Conservation (phyloP, 2,888 invertebrate genomes). For the Callyntrura guangdongensis region DNA sequence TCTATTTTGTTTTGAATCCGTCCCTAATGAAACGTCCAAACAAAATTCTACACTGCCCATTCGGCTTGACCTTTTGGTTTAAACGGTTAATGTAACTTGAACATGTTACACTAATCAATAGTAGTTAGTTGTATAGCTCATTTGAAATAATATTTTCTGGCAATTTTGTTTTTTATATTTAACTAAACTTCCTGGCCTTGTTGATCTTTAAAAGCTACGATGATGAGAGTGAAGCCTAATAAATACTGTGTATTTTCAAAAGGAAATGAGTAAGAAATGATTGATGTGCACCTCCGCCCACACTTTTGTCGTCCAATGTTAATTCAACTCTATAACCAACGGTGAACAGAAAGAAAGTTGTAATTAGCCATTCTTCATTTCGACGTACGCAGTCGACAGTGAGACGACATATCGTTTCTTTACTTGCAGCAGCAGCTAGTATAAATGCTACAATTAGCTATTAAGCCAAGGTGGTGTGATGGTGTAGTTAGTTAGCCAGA, state of each 20-base stretch:
- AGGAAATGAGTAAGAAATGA: neutral
- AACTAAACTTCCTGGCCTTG: too few relatives aligned
- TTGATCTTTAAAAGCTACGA: too few relatives aligned
- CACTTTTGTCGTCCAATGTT: neutral
- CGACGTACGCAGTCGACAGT: conserved; percentile 6
- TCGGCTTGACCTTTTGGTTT: too few relatives aligned
- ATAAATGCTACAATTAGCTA: conserved; percentile 13
- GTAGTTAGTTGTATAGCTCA: too few relatives aligned
- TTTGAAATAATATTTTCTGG: too few relatives aligned
- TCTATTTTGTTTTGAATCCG: too few relatives aligned
- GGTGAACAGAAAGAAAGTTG: conserved; percentile 13
- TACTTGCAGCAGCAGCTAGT: neutral
- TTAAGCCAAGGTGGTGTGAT: neutral
- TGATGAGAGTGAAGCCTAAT: too few relatives aligned
- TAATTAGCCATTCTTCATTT: conserved; percentile 33
- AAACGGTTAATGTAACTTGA: too few relatives aligned
- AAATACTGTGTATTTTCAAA: neutral
- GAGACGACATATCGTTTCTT: conserved; percentile 25
- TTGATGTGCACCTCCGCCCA: conserved; percentile 22
- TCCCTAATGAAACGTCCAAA: too few relatives aligned
- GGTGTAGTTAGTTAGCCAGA: neutral
- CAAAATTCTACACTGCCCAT: too few relatives aligned
- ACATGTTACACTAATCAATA: too few relatives aligned
- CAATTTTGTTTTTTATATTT: too few relatives aligned
- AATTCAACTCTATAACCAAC: neutral